phyloP scores from a whole-genome alignment of 1,140 invertebrate genomes.

The Zophobas morio region DNA sequence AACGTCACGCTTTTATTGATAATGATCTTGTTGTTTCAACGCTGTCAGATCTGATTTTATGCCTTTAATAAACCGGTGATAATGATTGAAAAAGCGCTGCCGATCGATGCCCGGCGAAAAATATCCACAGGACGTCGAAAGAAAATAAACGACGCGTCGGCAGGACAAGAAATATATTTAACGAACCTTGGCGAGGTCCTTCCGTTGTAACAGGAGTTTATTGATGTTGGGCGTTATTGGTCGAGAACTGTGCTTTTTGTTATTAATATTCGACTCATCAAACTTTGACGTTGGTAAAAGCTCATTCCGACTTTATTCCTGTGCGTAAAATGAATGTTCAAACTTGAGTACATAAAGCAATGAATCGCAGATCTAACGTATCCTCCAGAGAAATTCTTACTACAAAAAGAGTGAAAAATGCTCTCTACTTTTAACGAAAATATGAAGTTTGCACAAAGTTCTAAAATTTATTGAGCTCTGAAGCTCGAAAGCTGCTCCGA shows the following conservation, averaged over 20 bases:
- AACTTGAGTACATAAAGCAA: too few species aligned
- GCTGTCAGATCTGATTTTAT: slow-evolving; percentile 10
- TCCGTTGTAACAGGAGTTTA: neutral
- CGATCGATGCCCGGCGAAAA: neutral
- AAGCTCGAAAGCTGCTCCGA: too few species aligned
- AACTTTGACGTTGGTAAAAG: neutral
- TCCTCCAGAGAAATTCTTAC: too few species aligned
- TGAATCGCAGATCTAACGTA: too few species aligned
- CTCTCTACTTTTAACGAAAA: too few species aligned
- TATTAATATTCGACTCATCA: neutral
- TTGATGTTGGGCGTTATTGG: neutral
- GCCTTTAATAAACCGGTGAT: neutral
- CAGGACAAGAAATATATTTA: neutral
- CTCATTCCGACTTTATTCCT: too few species aligned
- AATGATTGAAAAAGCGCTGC: neutral
- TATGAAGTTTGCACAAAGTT: too few species aligned
- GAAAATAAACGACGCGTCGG: neutral
- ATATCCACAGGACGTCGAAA: neutral
- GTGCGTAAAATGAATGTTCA: too few species aligned
- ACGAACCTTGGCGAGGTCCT: neutral
- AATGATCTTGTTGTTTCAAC: slow-evolving; percentile 2
- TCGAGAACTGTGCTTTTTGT: too few species aligned
- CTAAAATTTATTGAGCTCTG: too few species aligned
- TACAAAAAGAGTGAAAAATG: too few species aligned
- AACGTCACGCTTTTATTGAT: slow-evolving; percentile 36